phyloP scores from a whole-genome alignment of 2,888 invertebrate genomes.

The Barypeithes pellucidus region DNA sequence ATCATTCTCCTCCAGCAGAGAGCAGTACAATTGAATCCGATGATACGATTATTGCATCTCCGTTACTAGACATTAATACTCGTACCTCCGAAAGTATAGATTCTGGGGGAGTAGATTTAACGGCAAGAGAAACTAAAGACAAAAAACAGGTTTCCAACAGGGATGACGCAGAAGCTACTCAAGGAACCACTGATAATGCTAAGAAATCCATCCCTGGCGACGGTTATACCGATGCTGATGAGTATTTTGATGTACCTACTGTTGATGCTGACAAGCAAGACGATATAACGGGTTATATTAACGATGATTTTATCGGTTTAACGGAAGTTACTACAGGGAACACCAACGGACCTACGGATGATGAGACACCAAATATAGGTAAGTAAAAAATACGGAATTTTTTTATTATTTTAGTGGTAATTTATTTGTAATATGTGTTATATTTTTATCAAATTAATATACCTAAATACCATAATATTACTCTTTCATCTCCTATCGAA shows the following conservation, averaged over 20 bases:
- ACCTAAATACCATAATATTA: too few species aligned
- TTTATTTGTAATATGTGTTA: too few species aligned
- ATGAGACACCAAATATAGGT: slow-evolving; percentile 7
- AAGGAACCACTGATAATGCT: too few species aligned
- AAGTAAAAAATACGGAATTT: too few species aligned
- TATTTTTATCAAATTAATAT: too few species aligned
- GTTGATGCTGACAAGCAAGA: background rate
- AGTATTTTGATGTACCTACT: background rate
- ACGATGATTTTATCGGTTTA: background rate
- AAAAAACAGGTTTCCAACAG: background rate
- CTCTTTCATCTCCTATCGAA: too few species aligned
- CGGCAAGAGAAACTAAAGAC: background rate
- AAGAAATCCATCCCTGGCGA: background rate
- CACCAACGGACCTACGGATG: background rate
- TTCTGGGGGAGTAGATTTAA: too few species aligned
- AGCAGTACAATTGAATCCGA: background rate
- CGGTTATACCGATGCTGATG: background rate
- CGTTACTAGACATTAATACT: background rate
- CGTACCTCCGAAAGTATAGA: too few species aligned
- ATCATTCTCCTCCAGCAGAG: background rate
- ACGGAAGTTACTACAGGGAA: background rate
- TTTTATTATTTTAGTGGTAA: too few species aligned
- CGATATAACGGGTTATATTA: background rate
- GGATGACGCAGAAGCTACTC: too few species aligned
- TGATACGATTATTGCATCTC: background rate